Conservation (phyloP, 2,888 invertebrate species). For the Acleris laterana region DNA sequence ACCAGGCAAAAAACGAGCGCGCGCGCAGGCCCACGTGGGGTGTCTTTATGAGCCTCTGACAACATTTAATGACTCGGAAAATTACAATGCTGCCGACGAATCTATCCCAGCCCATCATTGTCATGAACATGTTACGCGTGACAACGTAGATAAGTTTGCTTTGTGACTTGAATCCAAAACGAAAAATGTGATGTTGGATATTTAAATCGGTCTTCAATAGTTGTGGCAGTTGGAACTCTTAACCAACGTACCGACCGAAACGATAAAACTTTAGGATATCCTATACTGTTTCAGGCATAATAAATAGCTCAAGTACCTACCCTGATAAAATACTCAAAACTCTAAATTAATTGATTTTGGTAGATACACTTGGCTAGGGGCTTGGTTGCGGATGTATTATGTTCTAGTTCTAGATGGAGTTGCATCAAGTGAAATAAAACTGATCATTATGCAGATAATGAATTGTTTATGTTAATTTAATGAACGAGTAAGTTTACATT, state of each 20-base stretch:
- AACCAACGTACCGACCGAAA: neutral
- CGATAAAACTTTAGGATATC: neutral
- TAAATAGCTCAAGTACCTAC: no score
- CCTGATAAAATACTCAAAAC: no score
- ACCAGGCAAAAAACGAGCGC: constrained; percentile 63
- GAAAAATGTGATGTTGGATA: constrained; percentile 13
- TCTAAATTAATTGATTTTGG: no score
- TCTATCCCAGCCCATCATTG: constrained; percentile 43
- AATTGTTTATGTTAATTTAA: no score
- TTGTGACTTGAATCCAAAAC: constrained; percentile 11
- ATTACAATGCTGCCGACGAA: constrained; percentile 63
- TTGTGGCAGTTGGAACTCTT: constrained; percentile 4
- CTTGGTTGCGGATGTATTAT: no score
- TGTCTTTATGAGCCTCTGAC: constrained; percentile 69
- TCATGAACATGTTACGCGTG: constrained; percentile 57
- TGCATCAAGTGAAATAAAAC: no score
- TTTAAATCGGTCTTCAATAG: constrained; percentile 14
- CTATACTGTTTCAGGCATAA: no score
- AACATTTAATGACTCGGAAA: constrained; percentile 76
- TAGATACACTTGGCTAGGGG: no score
- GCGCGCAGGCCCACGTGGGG: constrained; percentile 72
- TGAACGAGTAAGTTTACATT: no score
- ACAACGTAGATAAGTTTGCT: constrained; percentile 34
- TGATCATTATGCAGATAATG: no score
- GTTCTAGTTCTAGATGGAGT: no score